These are phyloP conservation scores for Dasysyrphus albostriatus DNA, from an alignment of 2,888 invertebrate genomes.

Conservation along the genomic window DNA sequence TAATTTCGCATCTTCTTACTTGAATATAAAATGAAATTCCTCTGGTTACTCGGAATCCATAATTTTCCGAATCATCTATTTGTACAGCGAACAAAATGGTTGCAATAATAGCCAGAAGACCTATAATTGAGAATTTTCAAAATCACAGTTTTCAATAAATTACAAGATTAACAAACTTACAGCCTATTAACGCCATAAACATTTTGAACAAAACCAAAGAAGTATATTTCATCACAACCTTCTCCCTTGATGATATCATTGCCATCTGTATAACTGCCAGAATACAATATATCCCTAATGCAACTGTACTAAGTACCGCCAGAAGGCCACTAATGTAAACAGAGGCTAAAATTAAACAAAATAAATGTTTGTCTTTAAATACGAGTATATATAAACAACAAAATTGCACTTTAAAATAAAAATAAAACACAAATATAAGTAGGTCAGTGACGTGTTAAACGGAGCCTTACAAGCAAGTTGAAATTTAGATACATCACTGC, in stretches of 20 bases:
- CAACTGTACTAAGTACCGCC: slow-evolving; percentile 89
- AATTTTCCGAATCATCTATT: slow-evolving; percentile 90
- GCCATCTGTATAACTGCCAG: slow-evolving; percentile 93
- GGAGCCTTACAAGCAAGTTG: slow-evolving; percentile 88
- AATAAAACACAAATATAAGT: neutral
- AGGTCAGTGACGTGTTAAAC: neutral
- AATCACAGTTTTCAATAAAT: neutral
- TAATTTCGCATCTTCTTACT: slow-evolving; percentile 84
- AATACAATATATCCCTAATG: slow-evolving; percentile 91
- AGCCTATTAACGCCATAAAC: slow-evolving; percentile 90
- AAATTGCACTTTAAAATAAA: neutral
- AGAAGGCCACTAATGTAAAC: slow-evolving; percentile 93
- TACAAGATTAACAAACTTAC: slow-evolving; percentile 85
- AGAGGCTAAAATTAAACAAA: slow-evolving; percentile 86
- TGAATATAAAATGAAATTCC: slow-evolving; percentile 95
- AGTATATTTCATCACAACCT: slow-evolving; percentile 91
- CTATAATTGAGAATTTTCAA: slow-evolving; percentile 83
- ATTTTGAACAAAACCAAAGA: slow-evolving; percentile 91
- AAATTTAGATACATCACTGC: slow-evolving; percentile 90
- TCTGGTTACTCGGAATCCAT: slow-evolving; percentile 90
- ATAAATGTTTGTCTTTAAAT: slow-evolving; percentile 3
- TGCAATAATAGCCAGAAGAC: slow-evolving; percentile 91
- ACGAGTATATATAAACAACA: neutral
- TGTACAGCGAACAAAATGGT: slow-evolving; percentile 93
- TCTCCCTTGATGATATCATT: slow-evolving; percentile 93